These are phyloP conservation scores for Lamproptera curius DNA, from an alignment of 2,888 invertebrate genomes.

Conservation along the genomic window DNA sequence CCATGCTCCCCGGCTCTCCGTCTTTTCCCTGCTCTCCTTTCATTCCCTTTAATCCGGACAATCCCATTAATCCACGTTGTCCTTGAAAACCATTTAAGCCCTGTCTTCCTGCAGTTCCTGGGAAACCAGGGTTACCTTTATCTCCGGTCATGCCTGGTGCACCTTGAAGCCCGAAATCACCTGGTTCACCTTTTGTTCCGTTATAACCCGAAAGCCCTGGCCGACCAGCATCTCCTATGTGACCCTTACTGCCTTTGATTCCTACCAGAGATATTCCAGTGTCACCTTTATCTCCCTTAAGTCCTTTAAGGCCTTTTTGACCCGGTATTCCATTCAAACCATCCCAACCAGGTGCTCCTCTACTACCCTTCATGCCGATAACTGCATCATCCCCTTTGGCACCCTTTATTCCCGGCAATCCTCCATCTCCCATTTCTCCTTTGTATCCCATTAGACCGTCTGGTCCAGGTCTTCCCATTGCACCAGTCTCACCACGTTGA, in stretches of 20 bases:
- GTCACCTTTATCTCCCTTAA: constrained; percentile 77
- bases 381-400: constrained; percentile 78
- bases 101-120: constrained; percentile 77
- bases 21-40: constrained; percentile 54
- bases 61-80: constrained; percentile 74
- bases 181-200: constrained; percentile 78
- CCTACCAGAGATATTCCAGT: constrained; percentile 67
- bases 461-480: constrained; percentile 38
- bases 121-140: constrained; percentile 68
- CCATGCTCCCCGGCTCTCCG: constrained; percentile 68
- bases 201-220: constrained; percentile 64
- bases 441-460: constrained; percentile 53
- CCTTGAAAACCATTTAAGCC: constrained; percentile 67
- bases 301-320: constrained; percentile 59
- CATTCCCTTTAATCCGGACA: constrained; percentile 48
- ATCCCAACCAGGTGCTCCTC: constrained; percentile 65
- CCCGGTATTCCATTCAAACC: constrained; percentile 65
- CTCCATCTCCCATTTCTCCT: constrained; percentile 73
- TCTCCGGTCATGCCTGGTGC: constrained; percentile 68
- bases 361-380: constrained; percentile 80
- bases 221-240: constrained; percentile 78
- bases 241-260: constrained; percentile 78
- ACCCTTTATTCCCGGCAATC: constrained; percentile 77
- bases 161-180: constrained; percentile 74
- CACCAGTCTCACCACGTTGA: constrained; percentile 40